phyloP scores from a whole-genome alignment of 2,113 vertebrate species.

The Siphamia tubifer region DNA sequence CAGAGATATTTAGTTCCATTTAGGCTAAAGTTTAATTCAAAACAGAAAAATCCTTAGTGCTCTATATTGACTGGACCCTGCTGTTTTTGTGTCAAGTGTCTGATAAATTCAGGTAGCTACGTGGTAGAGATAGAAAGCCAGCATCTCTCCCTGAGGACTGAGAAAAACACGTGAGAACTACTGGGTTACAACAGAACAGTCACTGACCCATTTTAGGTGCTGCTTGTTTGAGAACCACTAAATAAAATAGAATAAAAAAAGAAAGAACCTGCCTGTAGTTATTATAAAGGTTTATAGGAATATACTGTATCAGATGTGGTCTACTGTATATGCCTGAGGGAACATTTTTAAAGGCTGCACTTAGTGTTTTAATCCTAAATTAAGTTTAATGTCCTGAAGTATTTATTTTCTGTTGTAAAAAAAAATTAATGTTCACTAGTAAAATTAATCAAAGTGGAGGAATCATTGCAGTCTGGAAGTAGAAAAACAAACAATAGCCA shows the following conservation, averaged over 20 bases:
- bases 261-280: neutral
- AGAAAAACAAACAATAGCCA: neutral
- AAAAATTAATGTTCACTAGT: neutral
- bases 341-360: neutral
- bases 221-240: neutral
- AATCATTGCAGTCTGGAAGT: neutral
- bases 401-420: neutral
- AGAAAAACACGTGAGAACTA: slow-evolving; percentile 4
- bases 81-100: neutral
- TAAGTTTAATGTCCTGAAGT: neutral
- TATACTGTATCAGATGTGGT: neutral
- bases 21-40: neutral
- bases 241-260: neutral
- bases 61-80: neutral
- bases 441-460: neutral
- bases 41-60: neutral
- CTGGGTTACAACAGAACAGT: slow-evolving; percentile 14
- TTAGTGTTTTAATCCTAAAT: neutral
- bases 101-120: neutral
- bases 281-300: neutral
- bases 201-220: slow-evolving; percentile 7
- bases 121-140: neutral
- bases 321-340: too few relatives aligned
- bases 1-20: too few relatives aligned
- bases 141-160: slow-evolving; percentile 1